These are phyloP conservation scores for Elaphurus davidianus DNA, from an alignment of 2,113 vertebrate genomes.

Conservation along the genomic window DNA sequence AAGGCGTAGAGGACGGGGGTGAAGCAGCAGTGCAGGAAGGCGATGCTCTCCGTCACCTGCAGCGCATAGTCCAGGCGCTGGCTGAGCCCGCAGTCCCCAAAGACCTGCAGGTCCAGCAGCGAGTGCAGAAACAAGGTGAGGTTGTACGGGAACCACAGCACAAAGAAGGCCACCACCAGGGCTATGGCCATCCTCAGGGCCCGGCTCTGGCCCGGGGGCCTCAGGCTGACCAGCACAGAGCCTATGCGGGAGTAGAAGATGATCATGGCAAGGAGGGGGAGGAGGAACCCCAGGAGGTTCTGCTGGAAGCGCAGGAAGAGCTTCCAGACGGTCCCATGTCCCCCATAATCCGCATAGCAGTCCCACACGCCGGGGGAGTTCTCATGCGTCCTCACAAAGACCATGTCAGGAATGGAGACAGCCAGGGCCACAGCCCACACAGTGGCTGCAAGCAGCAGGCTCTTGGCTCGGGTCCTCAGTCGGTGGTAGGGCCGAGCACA, in stretches of 20 bases:
- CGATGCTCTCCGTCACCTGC: conserved; percentile 83
- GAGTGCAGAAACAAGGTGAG: conserved; percentile 80
- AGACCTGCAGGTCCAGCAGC: conserved; percentile 77
- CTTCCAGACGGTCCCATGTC: conserved; percentile 77
- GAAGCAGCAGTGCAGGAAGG: conserved; percentile 84
- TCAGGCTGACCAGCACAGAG: conserved; percentile 46
- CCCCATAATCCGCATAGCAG: conserved; percentile 78
- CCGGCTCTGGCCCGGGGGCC: conserved; percentile 56
- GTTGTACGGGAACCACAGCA: conserved; percentile 86
- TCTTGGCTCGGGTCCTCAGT: conserved; percentile 14
- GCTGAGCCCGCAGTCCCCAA: conserved; percentile 77
- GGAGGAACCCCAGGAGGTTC: conserved; percentile 80
- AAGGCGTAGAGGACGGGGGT: conserved; percentile 82
- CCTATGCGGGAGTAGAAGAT: conserved; percentile 78
- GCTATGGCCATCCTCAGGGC: conserved; percentile 64
- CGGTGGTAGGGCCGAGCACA: conserved; percentile 44
- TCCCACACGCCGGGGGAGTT: conserved; percentile 3
- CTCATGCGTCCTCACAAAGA: conserved; percentile 74
- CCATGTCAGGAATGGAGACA: conserved; percentile 77
- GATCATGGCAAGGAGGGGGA: conserved; percentile 79
- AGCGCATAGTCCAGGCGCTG: conserved; percentile 80
- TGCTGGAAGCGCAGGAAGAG: conserved; percentile 77
- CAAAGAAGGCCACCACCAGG: conserved; percentile 81
- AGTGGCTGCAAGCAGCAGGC: not conserved
- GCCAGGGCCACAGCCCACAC: conserved; percentile 78